Evolutionary conservation across 2,113 vertebrate species (phyloP).

Genomic region (Panthera uncia): DNA sequence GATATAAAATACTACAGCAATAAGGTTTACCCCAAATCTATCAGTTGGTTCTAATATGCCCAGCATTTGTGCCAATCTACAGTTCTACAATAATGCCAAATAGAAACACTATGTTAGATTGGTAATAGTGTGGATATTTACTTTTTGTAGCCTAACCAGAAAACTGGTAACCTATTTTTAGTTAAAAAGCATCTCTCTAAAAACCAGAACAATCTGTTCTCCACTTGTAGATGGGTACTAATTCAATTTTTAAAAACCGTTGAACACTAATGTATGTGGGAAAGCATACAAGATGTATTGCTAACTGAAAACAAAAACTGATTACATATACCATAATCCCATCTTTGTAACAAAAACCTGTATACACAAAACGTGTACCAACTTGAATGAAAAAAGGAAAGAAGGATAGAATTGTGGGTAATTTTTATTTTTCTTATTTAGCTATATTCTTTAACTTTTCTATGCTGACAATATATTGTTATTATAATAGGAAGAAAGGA

Average conservation of each 20-base stretch:
- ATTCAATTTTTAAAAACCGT: not conserved
- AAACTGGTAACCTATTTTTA: not conserved
- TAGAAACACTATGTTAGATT: not conserved
- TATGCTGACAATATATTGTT: not conserved
- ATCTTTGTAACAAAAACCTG: not conserved
- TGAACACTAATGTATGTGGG: not conserved
- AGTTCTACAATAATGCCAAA: not conserved
- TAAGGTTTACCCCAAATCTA: not conserved
- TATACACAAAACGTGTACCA: not conserved
- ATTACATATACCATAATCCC: not conserved
- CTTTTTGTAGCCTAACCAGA: not conserved
- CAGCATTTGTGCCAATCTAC: not conserved
- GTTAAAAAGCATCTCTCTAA: not conserved
- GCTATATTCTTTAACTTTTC: not conserved
- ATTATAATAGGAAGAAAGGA: not conserved
- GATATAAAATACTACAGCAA: not conserved
- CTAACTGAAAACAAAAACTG: slow-evolving; percentile 3
- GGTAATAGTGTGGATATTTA: not conserved
- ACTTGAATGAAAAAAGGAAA: not conserved
- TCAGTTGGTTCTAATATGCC: not conserved
- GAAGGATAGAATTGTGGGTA: not conserved
- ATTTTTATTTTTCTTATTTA: not conserved
- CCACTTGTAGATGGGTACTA: not conserved
- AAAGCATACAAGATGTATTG: not conserved
- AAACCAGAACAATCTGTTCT: not conserved